phyloP scores from a whole-genome alignment of 2,888 invertebrate species.

The Cataglyphis cursor region DNA sequence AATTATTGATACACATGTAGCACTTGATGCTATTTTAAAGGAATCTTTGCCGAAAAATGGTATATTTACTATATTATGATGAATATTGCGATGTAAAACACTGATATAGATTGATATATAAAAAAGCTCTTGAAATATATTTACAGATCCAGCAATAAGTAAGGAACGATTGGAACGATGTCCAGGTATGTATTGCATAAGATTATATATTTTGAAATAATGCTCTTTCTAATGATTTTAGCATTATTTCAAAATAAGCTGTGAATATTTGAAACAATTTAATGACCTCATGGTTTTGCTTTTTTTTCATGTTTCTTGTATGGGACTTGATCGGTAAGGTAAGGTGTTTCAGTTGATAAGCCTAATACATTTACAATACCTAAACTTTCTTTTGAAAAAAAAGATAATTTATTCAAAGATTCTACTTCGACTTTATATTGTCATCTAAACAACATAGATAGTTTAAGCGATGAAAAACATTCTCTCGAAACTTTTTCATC shows the following conservation, averaged over 20 bases:
- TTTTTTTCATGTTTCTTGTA: conserved; percentile 75
- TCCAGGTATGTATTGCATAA: conserved; percentile 77
- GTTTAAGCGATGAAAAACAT: conserved; percentile 42
- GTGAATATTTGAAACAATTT: conserved; percentile 50
- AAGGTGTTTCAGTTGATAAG: conserved; percentile 81
- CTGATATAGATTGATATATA: background rate
- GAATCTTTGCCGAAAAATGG: conserved; percentile 83
- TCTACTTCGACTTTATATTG: conserved; percentile 3
- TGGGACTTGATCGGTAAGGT: conserved; percentile 83
- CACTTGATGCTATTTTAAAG: conserved; percentile 92
- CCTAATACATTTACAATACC: conserved; percentile 65
- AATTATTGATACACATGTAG: conserved; percentile 91
- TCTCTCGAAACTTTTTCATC: conserved; percentile 56
- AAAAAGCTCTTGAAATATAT: conserved; percentile 23
- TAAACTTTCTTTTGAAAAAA: conserved; percentile 70
- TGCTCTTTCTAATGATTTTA: background rate
- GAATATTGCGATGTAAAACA: background rate
- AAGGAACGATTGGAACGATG: conserved; percentile 69
- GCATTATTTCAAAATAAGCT: background rate
- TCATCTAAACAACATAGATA: conserved; percentile 42
- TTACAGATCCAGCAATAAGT: conserved; percentile 67
- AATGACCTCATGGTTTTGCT: conserved; percentile 72
- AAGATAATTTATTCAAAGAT: conserved; percentile 32
- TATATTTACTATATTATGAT: conserved; percentile 37
- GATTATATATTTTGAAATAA: conserved; percentile 17